Evolutionary conservation across 2,113 vertebrate genomes (phyloP).

Genomic region (Canis aureus): DNA sequence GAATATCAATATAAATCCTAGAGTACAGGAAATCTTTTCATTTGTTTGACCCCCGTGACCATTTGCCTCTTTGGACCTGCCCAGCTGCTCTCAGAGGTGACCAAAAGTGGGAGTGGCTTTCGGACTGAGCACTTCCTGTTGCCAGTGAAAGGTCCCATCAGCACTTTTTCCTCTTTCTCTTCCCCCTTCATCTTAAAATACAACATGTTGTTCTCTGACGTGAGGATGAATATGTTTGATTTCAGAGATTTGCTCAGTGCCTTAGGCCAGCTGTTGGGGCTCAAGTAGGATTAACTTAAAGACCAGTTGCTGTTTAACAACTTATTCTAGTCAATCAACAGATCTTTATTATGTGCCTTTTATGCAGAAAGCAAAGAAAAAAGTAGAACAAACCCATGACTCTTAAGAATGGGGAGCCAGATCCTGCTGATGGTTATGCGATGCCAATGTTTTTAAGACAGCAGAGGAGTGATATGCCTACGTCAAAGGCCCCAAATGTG

Average conservation of each 20-base stretch:
- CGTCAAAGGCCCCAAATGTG: accelerated
- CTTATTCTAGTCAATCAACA: neutral
- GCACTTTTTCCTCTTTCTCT: neutral
- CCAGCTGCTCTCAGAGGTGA: neutral
- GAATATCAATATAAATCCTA: neutral
- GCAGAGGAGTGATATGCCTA: neutral
- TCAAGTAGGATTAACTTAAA: neutral
- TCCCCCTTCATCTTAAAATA: neutral
- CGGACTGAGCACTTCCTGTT: neutral
- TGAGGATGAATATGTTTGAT: neutral
- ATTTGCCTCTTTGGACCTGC: neutral
- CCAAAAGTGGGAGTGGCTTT: neutral
- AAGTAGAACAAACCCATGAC: neutral
- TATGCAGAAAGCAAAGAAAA: neutral
- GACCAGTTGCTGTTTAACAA: neutral
- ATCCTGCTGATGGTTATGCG: neutral
- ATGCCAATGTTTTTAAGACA: neutral
- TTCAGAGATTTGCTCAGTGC: neutral
- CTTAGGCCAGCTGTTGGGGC: neutral
- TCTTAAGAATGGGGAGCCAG: neutral
- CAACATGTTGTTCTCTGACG: neutral
- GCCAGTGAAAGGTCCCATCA: neutral
- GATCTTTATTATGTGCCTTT: neutral
- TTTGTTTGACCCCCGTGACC: neutral
- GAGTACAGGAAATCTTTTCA: neutral